Evolutionary conservation across 2,113 vertebrate genomes (phyloP), one percentile per base, ranked within the genome.

Genomic region (Spizaetus ornatus): DNA sequence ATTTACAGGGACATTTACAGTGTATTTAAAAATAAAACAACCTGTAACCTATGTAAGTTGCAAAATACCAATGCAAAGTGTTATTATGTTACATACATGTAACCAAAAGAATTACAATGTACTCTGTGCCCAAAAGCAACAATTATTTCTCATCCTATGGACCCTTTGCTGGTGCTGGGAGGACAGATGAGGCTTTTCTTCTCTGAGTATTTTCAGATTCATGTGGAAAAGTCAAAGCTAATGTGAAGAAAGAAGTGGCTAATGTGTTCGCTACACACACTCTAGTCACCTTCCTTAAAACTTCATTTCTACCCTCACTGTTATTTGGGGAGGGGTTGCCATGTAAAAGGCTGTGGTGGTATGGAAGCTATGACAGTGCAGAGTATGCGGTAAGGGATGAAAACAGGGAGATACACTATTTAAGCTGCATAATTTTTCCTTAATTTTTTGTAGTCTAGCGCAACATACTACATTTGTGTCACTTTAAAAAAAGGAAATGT

Each of bases 241-340:
- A 26, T 21, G 18, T 9, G 38, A 50, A 73, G 53, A 86, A 92
- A 27, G 32, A 82, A 66, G 40, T 15, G 21, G 45, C 11, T 48
- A 5, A 56, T 40, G 11, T 34, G 19, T 72, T 53, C 16, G 42
- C 52, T 71, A 18, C 59, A 36, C 19, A 7, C 3, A 1, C 12
- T 4, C 3, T 53, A 23, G 3, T 56, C 62, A 45, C 50, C 38
- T 69, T 72, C 19, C 48, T 48, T 83, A 34, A 53, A 82, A 31
- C 23, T 66, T 66, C 0, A 2, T 29, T 32, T 91, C 16, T 65
- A 0, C 7, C 48, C 17, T 69, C 23, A 1, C 26, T 65, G 48
- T 34, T 74, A 4, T 23, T 62, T 86, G 77, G 19, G 23, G 58
- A 27, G 55, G 6, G 17, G 3, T 53, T 73, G 67, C 23, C 52